Percentiles rank a stretch among this genome's conserved stretches.
Evolutionary conservation across 2,888 invertebrate species (phyloP).

Genomic region (Laothoe populi): DNA sequence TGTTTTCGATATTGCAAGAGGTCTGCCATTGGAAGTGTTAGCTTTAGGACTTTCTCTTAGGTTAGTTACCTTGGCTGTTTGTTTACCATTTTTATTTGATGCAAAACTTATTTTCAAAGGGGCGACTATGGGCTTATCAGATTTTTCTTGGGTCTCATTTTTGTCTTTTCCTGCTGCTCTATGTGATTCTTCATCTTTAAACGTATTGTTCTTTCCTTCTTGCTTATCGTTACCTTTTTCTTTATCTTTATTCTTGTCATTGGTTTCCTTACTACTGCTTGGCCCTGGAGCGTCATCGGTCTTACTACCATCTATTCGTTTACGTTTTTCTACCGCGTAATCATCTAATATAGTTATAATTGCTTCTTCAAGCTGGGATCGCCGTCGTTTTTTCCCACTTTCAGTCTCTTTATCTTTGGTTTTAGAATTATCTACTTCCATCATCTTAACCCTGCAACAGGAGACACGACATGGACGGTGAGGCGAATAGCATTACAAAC

Average conservation of each 20-base stretch:
- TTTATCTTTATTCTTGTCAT: constrained; percentile 29
- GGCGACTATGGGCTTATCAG: constrained; percentile 42
- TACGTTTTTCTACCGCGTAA: constrained; percentile 53
- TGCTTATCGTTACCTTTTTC: constrained; percentile 30
- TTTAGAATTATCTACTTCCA: constrained; percentile 45
- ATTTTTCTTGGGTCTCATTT: constrained; percentile 23
- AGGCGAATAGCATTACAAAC: background rate
- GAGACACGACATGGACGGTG: background rate
- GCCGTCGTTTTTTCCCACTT: constrained; percentile 64
- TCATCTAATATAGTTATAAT: constrained; percentile 57
- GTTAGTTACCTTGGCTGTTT: constrained; percentile 38
- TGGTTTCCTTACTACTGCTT: constrained; percentile 38
- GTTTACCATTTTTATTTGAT: constrained; percentile 46
- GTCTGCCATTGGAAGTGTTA: constrained; percentile 37
- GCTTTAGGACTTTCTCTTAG: constrained; percentile 43
- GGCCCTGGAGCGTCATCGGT: constrained; percentile 36
- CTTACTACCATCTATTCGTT: constrained; percentile 43
- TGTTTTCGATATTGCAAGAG: constrained; percentile 33
- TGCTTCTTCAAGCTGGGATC: constrained; percentile 66
- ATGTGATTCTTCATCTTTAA: constrained; percentile 43
- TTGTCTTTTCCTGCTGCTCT: constrained; percentile 41
- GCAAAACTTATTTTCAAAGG: constrained; percentile 55
- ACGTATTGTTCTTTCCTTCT: constrained; percentile 27
- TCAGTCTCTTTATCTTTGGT: constrained; percentile 40
- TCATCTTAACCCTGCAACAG: constrained; percentile 50